Conservation (phyloP, 2,797 vertebrate genomes). For the Eptatretus atami region DNA sequence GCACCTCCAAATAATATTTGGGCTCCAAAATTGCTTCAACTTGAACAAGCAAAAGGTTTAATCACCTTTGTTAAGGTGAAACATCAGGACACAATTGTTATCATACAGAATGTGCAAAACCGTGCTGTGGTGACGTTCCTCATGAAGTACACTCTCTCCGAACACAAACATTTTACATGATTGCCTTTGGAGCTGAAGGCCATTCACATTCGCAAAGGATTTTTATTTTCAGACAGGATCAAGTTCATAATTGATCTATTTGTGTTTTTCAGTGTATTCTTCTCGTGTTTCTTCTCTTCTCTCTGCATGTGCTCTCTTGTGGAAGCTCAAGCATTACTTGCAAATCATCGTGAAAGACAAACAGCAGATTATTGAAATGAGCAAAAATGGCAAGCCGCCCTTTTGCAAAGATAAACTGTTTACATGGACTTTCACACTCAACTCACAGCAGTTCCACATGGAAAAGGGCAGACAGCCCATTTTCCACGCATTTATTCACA, state of each 20-base stretch:
- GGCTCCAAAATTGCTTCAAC: slow-evolving; percentile 15
- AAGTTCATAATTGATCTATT: slow-evolving; percentile 82
- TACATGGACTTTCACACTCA: slow-evolving; percentile 21
- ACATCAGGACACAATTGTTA: slow-evolving; percentile 34
- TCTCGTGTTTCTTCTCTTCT: slow-evolving; percentile 78
- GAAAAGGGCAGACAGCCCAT: background rate
- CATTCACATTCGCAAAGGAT: slow-evolving; percentile 38
- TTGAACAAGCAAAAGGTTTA: slow-evolving; percentile 33
- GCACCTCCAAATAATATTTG: slow-evolving; percentile 10
- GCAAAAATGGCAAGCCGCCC: slow-evolving; percentile 77
- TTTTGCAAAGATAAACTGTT: slow-evolving; percentile 56
- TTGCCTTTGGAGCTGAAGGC: slow-evolving; percentile 36
- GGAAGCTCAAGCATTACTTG: slow-evolving; percentile 69
- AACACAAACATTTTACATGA: slow-evolving; percentile 59
- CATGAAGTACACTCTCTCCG: slow-evolving; percentile 57
- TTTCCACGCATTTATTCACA: background rate
- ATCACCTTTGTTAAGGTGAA: slow-evolving; percentile 55
- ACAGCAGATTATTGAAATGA: slow-evolving; percentile 75
- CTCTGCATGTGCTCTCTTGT: slow-evolving; percentile 55
- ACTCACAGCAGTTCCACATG: slow-evolving; percentile 15
- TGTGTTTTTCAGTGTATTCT: slow-evolving; percentile 88
- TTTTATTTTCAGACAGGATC: slow-evolving; percentile 72
- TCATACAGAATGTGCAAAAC: slow-evolving; percentile 35
- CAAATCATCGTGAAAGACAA: slow-evolving; percentile 56
- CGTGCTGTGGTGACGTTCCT: slow-evolving; percentile 61